These are phyloP conservation scores for Mormyrops attenuatus DNA, from an alignment of 2,797 vertebrate species.

Conservation along the genomic window DNA sequence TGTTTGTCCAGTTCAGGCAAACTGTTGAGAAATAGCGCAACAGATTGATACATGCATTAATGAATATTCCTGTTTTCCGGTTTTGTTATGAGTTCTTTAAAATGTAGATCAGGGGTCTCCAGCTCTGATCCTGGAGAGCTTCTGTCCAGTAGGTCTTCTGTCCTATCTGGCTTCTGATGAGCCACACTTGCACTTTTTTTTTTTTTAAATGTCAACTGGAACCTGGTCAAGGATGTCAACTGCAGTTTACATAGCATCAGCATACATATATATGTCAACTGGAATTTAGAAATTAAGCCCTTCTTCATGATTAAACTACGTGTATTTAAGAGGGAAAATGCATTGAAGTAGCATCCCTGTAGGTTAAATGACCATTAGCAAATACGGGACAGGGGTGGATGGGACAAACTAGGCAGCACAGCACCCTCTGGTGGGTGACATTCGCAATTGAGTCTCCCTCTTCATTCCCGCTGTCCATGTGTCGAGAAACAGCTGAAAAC, in stretches of 20 bases:
- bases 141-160: too few species aligned
- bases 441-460: neutral
- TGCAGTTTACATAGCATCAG: neutral
- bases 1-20: neutral
- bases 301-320: neutral
- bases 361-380: neutral
- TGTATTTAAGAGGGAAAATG: neutral
- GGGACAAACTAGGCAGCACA: neutral
- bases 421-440: neutral
- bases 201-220: neutral
- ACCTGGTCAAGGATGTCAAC: neutral
- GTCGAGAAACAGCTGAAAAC: neutral
- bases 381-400: neutral
- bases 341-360: neutral
- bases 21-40: neutral
- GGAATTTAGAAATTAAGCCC: neutral
- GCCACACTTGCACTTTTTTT: neutral
- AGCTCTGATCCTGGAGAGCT: neutral
- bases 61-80: neutral
- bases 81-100: neutral
- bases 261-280: neutral
- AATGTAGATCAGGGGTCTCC: neutral
- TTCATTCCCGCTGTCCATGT: neutral
- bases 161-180: neutral
- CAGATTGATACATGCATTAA: neutral